Conservation (phyloP, 1,140 invertebrate genomes). For the Drosophila seguyi region DNA sequence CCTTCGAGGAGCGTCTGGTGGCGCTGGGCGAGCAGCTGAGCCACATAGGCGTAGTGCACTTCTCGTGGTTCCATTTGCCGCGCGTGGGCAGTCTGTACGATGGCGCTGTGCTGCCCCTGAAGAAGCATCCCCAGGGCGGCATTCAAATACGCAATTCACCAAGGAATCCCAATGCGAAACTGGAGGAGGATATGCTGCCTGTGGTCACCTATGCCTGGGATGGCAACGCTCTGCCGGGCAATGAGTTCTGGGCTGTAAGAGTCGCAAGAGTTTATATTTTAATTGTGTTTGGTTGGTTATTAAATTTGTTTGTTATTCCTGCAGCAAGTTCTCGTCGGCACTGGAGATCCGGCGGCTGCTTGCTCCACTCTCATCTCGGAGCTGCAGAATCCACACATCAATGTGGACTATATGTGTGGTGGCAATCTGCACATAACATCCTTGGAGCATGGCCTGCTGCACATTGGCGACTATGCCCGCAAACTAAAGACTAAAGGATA, state of each 20-base stretch:
- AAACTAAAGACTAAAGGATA: background rate
- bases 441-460: slow-evolving; percentile 85
- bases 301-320: too few species aligned
- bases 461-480: slow-evolving; percentile 86
- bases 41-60: slow-evolving; percentile 74
- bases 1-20: slow-evolving; percentile 70
- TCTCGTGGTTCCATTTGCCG: slow-evolving; percentile 72
- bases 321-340: slow-evolving; percentile 23
- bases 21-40: slow-evolving; percentile 49
- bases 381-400: slow-evolving; percentile 87
- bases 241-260: slow-evolving; percentile 86
- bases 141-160: slow-evolving; percentile 56
- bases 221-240: slow-evolving; percentile 89
- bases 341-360: slow-evolving; percentile 88
- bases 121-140: slow-evolving; percentile 57
- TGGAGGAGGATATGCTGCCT: slow-evolving; percentile 69
- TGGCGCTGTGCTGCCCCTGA: slow-evolving; percentile 40
- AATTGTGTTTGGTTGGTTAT: background rate
- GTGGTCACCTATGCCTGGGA: slow-evolving; percentile 90
- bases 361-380: slow-evolving; percentile 87
- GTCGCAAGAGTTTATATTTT: background rate
- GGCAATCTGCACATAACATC: slow-evolving; percentile 86
- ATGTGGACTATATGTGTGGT: slow-evolving; percentile 84
- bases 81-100: slow-evolving; percentile 45
- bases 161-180: slow-evolving; percentile 70